Evolutionary conservation across 2,113 vertebrate genomes (phyloP), one percentile per base, ranked within the genome.

Genomic region (Uria lomvia): DNA sequence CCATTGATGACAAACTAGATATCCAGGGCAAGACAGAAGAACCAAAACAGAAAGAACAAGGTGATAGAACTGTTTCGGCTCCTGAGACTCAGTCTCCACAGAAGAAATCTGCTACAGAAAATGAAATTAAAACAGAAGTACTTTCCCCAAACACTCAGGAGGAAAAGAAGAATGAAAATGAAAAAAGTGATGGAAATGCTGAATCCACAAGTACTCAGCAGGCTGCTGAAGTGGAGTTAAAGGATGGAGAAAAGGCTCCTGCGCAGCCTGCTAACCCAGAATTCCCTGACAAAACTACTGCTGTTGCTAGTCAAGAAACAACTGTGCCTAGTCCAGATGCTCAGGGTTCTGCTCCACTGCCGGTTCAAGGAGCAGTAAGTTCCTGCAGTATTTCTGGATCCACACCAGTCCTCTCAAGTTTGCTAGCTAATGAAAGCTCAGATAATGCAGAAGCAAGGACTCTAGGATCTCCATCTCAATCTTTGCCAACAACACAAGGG

Each of bases 401-500:
- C 47, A 96, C 98, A 86, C 98, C 99, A 59, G 99, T 99, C 36
- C 98, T 99, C 38, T 98, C 98, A 43, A 98, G 99, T 97, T 98
- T 99, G 91, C 98, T 99, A 30, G 98, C 99, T 88, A 98, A 97
- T 77, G 99, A 99, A 56, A 98, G 98, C 90, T 96, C 98, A 68
- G 98, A 99, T 52, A 97, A 88, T 52, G 91, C 98, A 82, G 98
- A 98, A 62, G 75, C 97, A 53, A 98, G 98, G 91, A 96, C 98
- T 24, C 92, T 98, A 34, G 97, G 93, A 58, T 98, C 97, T 98
- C 98, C 98, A 96, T 92, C 98, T 74, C 94, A 97, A 1, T 79
- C 97, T 90, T 95, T 99, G 96, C 97, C 98, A 32, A 45, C 98
- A 91, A 43, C 98, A 56, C 98, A 98, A 53, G 94, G 98, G 65